Conservation (phyloP, 2,888 invertebrate genomes). For the Lacanobia wlatinum region DNA sequence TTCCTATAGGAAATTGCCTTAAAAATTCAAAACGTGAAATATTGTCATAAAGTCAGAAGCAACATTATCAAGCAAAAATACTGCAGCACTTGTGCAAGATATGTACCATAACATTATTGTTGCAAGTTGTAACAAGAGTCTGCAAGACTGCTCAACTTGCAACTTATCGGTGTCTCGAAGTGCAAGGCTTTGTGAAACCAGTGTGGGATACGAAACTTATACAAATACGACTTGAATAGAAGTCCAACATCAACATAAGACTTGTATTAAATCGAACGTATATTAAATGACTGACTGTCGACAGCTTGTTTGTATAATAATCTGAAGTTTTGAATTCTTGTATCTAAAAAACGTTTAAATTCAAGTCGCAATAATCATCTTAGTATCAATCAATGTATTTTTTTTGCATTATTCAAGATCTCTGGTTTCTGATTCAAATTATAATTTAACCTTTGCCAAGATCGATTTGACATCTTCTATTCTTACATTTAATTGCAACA, state of each 20-base stretch:
- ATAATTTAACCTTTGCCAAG: too few relatives aligned
- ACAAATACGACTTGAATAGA: conserved; percentile 10
- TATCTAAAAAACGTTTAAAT: too few relatives aligned
- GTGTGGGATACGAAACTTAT: conserved; percentile 37
- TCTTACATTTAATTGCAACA: too few relatives aligned
- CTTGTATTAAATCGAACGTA: background rate
- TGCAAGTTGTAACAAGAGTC: conserved; percentile 46
- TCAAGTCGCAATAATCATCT: too few relatives aligned
- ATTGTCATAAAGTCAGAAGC: background rate
- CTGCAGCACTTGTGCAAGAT: conserved; percentile 16
- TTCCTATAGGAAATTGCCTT: too few relatives aligned
- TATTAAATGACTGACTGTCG: background rate
- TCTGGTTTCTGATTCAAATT: too few relatives aligned
- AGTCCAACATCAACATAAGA: background rate
- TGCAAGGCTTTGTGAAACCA: conserved; percentile 40
- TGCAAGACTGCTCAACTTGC: conserved; percentile 41
- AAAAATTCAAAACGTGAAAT: background rate
- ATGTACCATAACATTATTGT: conserved; percentile 30
- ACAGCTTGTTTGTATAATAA: background rate
- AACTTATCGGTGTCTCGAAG: conserved; percentile 44
- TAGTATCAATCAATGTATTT: background rate
- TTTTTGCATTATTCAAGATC: background rate
- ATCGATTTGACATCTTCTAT: too few relatives aligned
- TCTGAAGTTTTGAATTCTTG: too few relatives aligned
- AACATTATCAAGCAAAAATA: background rate